Evolutionary conservation across 2,113 vertebrate species (phyloP), one percentile per base, ranked within the genome.

Genomic region (Muntiacus reevesi): DNA sequence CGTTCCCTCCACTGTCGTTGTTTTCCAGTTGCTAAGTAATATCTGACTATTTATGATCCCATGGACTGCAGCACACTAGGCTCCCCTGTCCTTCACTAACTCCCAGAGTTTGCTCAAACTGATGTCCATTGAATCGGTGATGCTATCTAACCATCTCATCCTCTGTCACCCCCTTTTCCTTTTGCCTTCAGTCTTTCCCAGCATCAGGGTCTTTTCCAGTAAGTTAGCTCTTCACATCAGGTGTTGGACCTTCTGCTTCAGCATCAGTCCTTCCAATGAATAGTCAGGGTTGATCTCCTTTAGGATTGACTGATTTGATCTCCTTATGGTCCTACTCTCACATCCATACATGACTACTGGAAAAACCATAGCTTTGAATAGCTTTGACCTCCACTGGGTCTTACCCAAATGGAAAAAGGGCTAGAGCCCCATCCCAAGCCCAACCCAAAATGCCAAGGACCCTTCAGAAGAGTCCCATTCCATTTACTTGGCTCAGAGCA

Each of bases 401-500:
- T 99, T 99, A 71, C 99, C 99, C 99, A 99, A 99, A 94, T 99
- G 99, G 99, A 96, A 98, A 98, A 93, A 71, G 99, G 98, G 0
- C 95, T 98, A 98, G 97, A n/a, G 98, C 94, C 59, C 87, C 33
- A 0, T 47, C 98, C n/a, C 98, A 97, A 64, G 91, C 98, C 50
- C 96, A 97, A 2, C 97, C 98, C 0, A 89, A 57, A 91, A 99
- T 98, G 98, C 94, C 97, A 83, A 47, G 93, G 1, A 91, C 74
- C n/a, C 91, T 96, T 54, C 87, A 59, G 81, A 95, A 91, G 94
- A 89, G 0, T 94, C 99, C 0, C 97, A 97, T 89, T 99, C 99
- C 10, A 99, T 98, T 0, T 99, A 99, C 99, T 99, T 21, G 99
- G 99, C 86, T 99, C 99, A 0, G 99, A 99, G 98, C 99, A 99